phyloP scores from a whole-genome alignment of 1,140 invertebrate genomes.

The Cheumatopsyche charites region DNA sequence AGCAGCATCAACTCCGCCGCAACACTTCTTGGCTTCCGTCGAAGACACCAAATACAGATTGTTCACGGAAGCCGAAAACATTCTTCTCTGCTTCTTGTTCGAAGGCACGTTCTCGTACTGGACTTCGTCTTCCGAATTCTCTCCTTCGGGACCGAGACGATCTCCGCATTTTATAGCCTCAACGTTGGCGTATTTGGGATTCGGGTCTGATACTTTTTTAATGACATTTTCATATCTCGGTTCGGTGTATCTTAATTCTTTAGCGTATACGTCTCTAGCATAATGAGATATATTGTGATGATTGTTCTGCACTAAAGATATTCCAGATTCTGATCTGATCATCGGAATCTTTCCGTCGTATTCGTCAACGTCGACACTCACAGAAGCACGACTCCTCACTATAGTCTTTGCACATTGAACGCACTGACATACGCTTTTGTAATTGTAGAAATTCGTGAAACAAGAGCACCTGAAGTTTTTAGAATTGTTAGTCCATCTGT shows the following conservation, averaged over 20 bases:
- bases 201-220: constrained; percentile 18
- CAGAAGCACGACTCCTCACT: background rate
- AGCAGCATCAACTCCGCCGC: constrained; percentile 57
- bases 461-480: constrained; percentile 3
- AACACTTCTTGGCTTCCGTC: constrained; percentile 56
- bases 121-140: constrained; percentile 60
- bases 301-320: constrained; percentile 54
- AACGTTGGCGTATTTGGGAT: constrained; percentile 59
- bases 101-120: constrained; percentile 60
- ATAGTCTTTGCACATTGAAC: background rate
- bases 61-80: constrained; percentile 53
- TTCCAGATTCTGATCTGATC: constrained; percentile 52
- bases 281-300: constrained; percentile 52
- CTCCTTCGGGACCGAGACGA: constrained; percentile 59
- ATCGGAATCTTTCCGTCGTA: constrained; percentile 35
- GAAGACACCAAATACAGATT: constrained; percentile 59
- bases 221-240: constrained; percentile 35
- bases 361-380: constrained; percentile 28
- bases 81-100: constrained; percentile 51
- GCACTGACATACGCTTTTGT: background rate
- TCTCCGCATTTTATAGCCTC: constrained; percentile 60
- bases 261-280: constrained; percentile 55
- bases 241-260: constrained; percentile 54
- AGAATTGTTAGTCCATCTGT: background rate
- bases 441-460: background rate